Percentiles rank a stretch among this genome's conserved stretches.
Conservation (phyloP, 2,113 vertebrate genomes). For the Tachysurus vachellii region DNA sequence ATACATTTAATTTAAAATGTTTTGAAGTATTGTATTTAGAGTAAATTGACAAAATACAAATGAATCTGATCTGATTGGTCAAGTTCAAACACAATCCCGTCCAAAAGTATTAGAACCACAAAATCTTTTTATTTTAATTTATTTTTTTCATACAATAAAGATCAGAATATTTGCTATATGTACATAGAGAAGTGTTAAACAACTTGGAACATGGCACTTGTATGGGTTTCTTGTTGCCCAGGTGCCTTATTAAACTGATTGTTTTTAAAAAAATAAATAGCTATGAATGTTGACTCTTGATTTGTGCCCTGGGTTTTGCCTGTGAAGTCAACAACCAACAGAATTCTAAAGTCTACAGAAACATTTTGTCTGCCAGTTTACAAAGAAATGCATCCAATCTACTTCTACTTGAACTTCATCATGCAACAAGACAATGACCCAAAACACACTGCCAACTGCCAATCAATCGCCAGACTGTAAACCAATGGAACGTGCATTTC, state of each 20-base stretch:
- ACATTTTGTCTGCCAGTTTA: too few species aligned
- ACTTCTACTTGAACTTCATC: too few species aligned
- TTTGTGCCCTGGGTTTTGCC: neutral
- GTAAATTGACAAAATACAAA: neutral
- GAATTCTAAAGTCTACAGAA: neutral
- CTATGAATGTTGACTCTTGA: neutral
- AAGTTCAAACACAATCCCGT: neutral
- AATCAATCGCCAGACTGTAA: too few species aligned
- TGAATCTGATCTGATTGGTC: neutral
- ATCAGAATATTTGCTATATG: neutral
- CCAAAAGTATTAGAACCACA: neutral
- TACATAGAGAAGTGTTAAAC: neutral
- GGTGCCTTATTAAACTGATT: neutral
- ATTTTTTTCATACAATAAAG: neutral
- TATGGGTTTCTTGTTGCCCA: neutral
- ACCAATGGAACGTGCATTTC: too few species aligned
- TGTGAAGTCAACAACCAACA: neutral
- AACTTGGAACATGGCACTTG: neutral
- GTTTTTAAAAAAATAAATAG: neutral
- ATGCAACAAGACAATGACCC: too few species aligned
- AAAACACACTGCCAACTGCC: too few species aligned
- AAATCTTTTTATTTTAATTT: too few species aligned
- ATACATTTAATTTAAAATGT: neutral
- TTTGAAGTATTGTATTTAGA: neutral
- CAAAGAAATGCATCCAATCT: too few species aligned